A percentile compares a stretch with the other conserved stretches of the same genome.
phyloP scores from a whole-genome alignment of 2,113 vertebrate species.

The Coreoperca whiteheadi region DNA sequence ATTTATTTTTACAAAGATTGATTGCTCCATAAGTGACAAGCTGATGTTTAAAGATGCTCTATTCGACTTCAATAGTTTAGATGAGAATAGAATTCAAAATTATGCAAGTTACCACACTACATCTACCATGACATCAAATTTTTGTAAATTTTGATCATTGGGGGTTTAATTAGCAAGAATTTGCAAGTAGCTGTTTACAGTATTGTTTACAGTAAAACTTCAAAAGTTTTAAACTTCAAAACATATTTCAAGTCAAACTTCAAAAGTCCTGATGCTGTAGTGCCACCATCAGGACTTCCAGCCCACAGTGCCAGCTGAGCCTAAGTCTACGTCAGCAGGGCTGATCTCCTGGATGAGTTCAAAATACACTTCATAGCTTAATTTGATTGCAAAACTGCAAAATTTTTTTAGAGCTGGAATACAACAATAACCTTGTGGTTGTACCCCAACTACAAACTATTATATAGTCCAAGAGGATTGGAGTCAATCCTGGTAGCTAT shows the following conservation, averaged over 20 bases:
- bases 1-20: not conserved
- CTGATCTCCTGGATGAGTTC: constrained; percentile 35
- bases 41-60: not conserved
- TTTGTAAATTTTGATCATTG: too few species aligned
- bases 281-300: too few species aligned
- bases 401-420: constrained; percentile 40
- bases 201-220: too few species aligned
- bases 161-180: too few species aligned
- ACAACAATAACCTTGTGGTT: constrained; percentile 54
- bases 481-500: constrained; percentile 64
- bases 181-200: too few species aligned
- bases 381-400: constrained; percentile 61
- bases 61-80: too few species aligned
- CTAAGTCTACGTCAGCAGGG: constrained; percentile 11
- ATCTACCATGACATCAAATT: too few species aligned
- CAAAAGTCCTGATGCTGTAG: too few species aligned
- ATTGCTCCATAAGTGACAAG: not conserved
- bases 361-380: constrained; percentile 56
- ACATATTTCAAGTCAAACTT: too few species aligned
- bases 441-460: constrained; percentile 30
- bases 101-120: too few species aligned
- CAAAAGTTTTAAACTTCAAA: too few species aligned
- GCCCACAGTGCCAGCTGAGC: not conserved
- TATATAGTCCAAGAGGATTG: constrained; percentile 41
- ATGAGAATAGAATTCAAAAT: too few species aligned